Conservation (phyloP, 2,888 invertebrate species). For the Lacanobia oleracea region DNA sequence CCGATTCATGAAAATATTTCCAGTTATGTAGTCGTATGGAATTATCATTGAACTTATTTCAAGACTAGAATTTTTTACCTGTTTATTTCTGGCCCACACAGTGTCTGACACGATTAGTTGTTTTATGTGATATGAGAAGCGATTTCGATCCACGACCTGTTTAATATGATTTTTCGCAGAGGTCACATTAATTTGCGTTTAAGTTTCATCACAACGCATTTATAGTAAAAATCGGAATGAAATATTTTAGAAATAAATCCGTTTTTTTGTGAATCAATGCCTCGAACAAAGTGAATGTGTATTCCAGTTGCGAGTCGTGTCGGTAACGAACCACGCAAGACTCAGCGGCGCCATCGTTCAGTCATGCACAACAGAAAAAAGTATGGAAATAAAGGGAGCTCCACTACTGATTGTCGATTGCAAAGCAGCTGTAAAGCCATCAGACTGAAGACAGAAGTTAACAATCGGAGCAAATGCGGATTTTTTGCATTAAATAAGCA, state of each 20-base stretch:
- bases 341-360: slow-evolving; percentile 51
- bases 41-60: slow-evolving; percentile 3
- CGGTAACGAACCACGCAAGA: slow-evolving; percentile 82
- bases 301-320: slow-evolving; percentile 70
- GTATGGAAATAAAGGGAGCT: slow-evolving; percentile 41
- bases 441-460: slow-evolving; percentile 6
- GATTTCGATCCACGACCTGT: background rate
- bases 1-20: slow-evolving; percentile 64
- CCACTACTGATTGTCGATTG: slow-evolving; percentile 17
- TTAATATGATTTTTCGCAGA: background rate
- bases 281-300: slow-evolving; percentile 63
- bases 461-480: background rate
- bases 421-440: slow-evolving; percentile 2
- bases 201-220: background rate
- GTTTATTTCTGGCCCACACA: background rate
- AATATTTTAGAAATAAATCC: slow-evolving; percentile 28
- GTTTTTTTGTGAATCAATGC: slow-evolving; percentile 38
- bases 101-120: background rate
- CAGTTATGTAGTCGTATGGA: slow-evolving; percentile 26
- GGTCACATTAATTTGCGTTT: background rate
- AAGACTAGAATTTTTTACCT: background rate
- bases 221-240: background rate
- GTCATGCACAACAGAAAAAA: slow-evolving; percentile 51
- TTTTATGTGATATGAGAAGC: background rate
- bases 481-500: background rate